These are phyloP conservation scores for Gymnoscopelus microlampas DNA, from an alignment of 2,797 vertebrate species.

Conservation along the genomic window DNA sequence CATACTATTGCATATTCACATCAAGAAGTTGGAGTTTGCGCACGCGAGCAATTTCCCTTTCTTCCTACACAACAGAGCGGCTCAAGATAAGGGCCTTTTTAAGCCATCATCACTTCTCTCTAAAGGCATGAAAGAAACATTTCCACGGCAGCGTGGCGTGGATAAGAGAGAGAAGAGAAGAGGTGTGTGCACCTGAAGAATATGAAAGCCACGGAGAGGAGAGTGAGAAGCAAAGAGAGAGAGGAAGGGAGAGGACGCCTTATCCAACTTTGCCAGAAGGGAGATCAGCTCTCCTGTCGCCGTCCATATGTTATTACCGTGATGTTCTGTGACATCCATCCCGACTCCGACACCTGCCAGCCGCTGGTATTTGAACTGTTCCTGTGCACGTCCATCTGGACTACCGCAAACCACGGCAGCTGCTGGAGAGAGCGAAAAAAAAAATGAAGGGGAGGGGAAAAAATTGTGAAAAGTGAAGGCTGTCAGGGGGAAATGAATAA, in stretches of 20 bases:
- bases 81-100: too few relatives aligned
- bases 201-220: constrained; percentile 15
- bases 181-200: constrained; percentile 11
- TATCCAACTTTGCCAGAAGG: constrained; percentile 68
- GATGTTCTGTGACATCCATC: constrained; percentile 81
- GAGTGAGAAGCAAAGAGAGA: neutral
- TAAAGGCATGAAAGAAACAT: neutral
- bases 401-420: constrained; percentile 43
- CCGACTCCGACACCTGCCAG: constrained; percentile 75
- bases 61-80: too few relatives aligned
- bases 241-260: constrained; percentile 7
- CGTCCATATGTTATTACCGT: constrained; percentile 78
- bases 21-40: too few relatives aligned
- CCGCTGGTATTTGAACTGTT: constrained; percentile 59
- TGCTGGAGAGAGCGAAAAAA: constrained; percentile 30
- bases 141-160: constrained; percentile 26
- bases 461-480: constrained; percentile 36
- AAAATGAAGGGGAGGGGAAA: constrained; percentile 36
- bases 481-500: constrained; percentile 36
- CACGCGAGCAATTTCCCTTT: too few relatives aligned
- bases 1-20: too few relatives aligned
- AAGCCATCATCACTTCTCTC: too few relatives aligned
- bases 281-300: constrained; percentile 71
- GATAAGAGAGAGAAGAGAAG: constrained; percentile 3
- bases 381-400: constrained; percentile 72